Evolutionary conservation across 2,797 vertebrate species (phyloP), one percentile per base, ranked within the genome.

Genomic region (Pseudochaenichthys georgianus): DNA sequence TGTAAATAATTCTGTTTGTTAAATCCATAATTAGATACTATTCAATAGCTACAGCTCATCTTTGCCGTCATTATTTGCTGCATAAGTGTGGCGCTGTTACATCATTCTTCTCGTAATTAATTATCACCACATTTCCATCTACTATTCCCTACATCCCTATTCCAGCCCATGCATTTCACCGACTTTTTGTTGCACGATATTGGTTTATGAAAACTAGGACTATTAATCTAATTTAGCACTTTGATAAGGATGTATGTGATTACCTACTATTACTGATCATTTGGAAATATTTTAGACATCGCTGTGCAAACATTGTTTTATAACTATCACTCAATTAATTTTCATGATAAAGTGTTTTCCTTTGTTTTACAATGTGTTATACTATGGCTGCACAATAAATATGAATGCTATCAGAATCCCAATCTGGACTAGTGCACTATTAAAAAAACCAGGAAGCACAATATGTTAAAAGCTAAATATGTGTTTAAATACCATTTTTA

Each of bases 21-120:
- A n/a, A 19, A 69, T n/a, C 45, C 21, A 28, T 57, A 8, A 41
- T 47, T 51, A 47, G 16, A 63, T 12, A 45, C 31, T n/a, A 53
- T 23, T 51, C 2, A 19, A 50, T 5, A 51, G 47, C 50, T 48
- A 1, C 10, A 34, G 23, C 11, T 19, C 41, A 72, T 66, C 47
- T 75, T 16, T 38, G 28, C 55, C 13, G 12, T 38, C 46, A 59
- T 67, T 13, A 50, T 66, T 73, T 77, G 64, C 63, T 78, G 75
- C 70, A 80, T 84, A 77, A 77, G 70, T 74, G 42, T 19, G 63
- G 53, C 54, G 66, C 38, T 52, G 63, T 85, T 85, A 79, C 81
- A 76, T 84, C 73, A 81, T 78, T 61, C 16, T 41, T 28, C 6
- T 53, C n/a, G 55, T 46, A 57, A 60, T 76, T 80, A 77, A 75